Conservation (phyloP, 1,140 invertebrate genomes). For the Conus betulinus region DNA sequence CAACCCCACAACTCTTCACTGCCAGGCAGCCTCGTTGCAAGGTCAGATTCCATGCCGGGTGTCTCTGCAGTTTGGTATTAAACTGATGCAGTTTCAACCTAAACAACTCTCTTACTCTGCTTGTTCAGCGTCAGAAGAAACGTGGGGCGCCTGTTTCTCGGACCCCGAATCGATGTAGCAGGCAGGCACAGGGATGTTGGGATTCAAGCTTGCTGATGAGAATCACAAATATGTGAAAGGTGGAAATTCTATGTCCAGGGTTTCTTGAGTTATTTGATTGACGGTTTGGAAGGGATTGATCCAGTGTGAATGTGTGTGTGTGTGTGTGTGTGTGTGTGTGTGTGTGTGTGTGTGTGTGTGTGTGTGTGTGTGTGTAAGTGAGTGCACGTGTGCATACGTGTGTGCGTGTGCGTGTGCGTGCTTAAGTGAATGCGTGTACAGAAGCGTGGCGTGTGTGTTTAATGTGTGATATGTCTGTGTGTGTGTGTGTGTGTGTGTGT, state of each 20-base stretch:
- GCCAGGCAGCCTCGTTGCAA: background rate
- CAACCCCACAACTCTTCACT: background rate
- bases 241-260: no score
- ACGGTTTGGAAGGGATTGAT: no score
- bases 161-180: no score
- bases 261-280: no score
- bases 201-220: no score
- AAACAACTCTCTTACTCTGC: background rate
- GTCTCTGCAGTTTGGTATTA: background rate
- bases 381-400: background rate
- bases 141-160: no score
- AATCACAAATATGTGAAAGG: no score
- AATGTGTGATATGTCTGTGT: no score
- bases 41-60: background rate
- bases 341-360: background rate
- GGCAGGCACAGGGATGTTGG: no score
- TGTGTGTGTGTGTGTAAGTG: background rate
- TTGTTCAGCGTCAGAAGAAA: no score
- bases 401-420: constrained; percentile 11
- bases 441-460: background rate
- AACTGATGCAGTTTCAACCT: background rate
- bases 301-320: no score
- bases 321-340: background rate
- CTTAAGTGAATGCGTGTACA: background rate
- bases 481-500: no score